A percentile compares a stretch with the other conserved stretches of the same genome.
Conservation (phyloP, 1,140 invertebrate genomes). For the Caerostris extrusa region DNA sequence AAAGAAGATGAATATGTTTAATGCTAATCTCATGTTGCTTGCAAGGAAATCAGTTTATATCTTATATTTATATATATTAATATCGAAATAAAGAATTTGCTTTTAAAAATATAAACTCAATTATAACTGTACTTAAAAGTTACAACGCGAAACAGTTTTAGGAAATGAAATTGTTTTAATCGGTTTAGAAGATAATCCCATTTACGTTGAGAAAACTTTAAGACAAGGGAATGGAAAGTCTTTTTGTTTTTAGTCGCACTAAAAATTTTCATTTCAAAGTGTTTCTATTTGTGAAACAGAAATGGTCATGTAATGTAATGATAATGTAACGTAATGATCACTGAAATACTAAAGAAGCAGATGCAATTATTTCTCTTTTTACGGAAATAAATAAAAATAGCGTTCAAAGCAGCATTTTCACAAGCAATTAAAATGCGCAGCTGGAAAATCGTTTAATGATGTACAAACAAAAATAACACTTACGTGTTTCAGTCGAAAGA, state of each 20-base stretch:
- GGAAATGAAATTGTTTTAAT: not conserved
- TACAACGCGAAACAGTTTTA: not conserved
- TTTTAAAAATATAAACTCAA: too few relatives aligned
- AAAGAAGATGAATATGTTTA: too few relatives aligned
- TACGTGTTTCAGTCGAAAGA: not conserved
- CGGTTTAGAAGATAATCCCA: not conserved
- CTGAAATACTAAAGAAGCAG: slow-evolving; percentile 9
- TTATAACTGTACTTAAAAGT: not conserved
- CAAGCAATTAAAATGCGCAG: slow-evolving; percentile 7
- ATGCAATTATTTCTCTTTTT: slow-evolving; percentile 3
- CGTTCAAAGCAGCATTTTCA: not conserved
- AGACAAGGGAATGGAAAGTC: not conserved
- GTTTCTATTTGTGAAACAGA: slow-evolving; percentile 1
- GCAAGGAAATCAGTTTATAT: too few relatives aligned
- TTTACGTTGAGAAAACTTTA: not conserved
- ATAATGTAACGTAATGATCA: not conserved
- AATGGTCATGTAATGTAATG: not conserved
- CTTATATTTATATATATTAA: too few relatives aligned
- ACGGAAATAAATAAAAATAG: not conserved
- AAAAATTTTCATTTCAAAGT: slow-evolving; percentile 17
- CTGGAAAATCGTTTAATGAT: slow-evolving; percentile 3
- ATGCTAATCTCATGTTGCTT: too few relatives aligned
- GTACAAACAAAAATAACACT: not conserved
- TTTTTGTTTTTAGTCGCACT: not conserved
- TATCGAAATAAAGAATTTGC: too few relatives aligned